phyloP scores from a whole-genome alignment of 2,113 vertebrate species.

The Pavo muticus region DNA sequence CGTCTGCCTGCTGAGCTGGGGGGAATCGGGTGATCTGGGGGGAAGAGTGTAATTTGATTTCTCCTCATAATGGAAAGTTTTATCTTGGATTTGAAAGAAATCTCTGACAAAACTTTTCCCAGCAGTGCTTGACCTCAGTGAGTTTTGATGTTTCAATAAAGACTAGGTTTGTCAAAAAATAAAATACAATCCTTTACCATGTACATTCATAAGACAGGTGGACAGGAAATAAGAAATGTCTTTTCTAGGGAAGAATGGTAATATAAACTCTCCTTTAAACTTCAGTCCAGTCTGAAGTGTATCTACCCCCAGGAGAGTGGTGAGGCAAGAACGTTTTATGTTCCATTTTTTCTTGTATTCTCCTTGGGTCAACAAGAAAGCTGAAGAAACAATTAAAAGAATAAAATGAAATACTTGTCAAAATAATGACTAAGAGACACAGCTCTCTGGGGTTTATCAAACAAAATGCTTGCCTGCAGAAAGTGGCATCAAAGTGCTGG shows the following conservation, averaged over 20 bases:
- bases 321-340: background rate
- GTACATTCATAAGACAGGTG: background rate
- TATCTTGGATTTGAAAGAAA: background rate
- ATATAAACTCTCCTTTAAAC: background rate
- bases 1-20: background rate
- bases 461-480: background rate
- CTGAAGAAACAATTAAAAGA: constrained; percentile 22
- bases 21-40: background rate
- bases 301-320: background rate
- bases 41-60: background rate
- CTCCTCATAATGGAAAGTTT: background rate
- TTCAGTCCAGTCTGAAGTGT: background rate
- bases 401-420: constrained; percentile 21
- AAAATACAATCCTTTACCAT: background rate
- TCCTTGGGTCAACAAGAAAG: background rate
- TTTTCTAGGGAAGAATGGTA: background rate
- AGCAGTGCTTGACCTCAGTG: background rate
- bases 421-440: background rate
- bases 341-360: background rate
- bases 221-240: background rate
- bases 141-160: background rate
- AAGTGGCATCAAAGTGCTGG: background rate
- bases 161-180: background rate
- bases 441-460: background rate
- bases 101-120: background rate